phyloP scores from a whole-genome alignment of 2,113 vertebrate species.

The Dasyprocta punctata region DNA sequence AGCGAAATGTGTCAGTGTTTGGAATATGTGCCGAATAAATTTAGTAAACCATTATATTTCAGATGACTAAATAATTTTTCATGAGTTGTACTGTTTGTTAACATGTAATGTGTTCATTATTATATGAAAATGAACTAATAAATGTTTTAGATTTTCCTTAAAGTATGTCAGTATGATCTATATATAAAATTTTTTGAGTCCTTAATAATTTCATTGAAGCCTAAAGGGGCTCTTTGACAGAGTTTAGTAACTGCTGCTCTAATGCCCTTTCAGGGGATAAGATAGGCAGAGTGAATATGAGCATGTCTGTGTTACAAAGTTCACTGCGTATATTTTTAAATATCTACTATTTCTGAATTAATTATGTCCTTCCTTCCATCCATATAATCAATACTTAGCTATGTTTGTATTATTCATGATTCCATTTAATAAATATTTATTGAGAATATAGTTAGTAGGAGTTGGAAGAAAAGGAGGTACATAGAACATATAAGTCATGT shows the following conservation, averaged over 20 bases:
- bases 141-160: constrained; percentile 36
- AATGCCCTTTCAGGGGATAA: background rate
- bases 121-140: constrained; percentile 23
- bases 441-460: constrained; percentile 51
- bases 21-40: background rate
- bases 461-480: constrained; percentile 36
- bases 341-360: constrained; percentile 66
- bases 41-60: background rate
- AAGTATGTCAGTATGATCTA: background rate
- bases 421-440: constrained; percentile 75
- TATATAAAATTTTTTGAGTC: background rate
- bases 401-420: constrained; percentile 75
- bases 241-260: background rate
- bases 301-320: background rate
- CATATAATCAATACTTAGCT: constrained; percentile 66
- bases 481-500: constrained; percentile 16
- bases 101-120: background rate
- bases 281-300: background rate
- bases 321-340: background rate
- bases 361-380: constrained; percentile 73
- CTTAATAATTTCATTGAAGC: background rate
- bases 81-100: constrained; percentile 24
- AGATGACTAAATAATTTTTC: constrained; percentile 33
- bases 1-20: background rate
- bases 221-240: background rate